Base-by-base conservation (phyloP, 2,888 invertebrate genomes). In the Pristionchus arcanus region DNA sequence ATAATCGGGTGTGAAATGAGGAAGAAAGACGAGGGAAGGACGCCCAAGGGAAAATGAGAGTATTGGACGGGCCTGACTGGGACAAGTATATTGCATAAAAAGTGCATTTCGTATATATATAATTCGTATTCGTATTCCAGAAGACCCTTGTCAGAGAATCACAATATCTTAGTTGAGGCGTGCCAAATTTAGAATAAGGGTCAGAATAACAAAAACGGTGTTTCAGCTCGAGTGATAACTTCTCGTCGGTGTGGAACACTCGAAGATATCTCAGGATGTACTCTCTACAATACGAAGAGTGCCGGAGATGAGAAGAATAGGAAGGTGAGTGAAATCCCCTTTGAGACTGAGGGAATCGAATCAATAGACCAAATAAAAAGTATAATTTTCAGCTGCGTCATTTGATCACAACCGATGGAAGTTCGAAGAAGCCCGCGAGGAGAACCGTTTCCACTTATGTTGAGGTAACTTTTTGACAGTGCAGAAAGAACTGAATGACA, bases 221-320 rank as follows among this genome's bases (percentile, higher is more conserved):
- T 68, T 63, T 2, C 49, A 87, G 87, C 42, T n/a, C 37, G 68
- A 66, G 87, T 87, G 63, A 68, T 88, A 25, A 88, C 87, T 19
- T 9, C 71, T 71, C 87, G 87, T 31, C 42, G 74, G 1, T 88
- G 87, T 55, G 87, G 87, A n/a, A 74, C 55, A 5, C 16, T 49
- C 16, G 87, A 71, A 13, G 87, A 88, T 74, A 53, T 34, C 9
- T 71, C 21, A 1, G 87, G 87, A 88, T 88, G 87, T 31, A 74
- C 74, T 3, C 28, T 88, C 49, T 88, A 71, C 55, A 88, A 88
- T 25, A 53, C 87, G 74, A 71, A 88, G 87, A 71, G 37, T 31
- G 31, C 31, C 2, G 74, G 71, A 63, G 66, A 55, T n/a, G 87
- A 84, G 21, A n/a, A 84, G 84, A 86, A 31, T 37, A 86, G 86